A percentile compares a stretch with the other conserved stretches of the same genome.
phyloP scores from a whole-genome alignment of 2,888 invertebrate species.

The Clanis bilineata region DNA sequence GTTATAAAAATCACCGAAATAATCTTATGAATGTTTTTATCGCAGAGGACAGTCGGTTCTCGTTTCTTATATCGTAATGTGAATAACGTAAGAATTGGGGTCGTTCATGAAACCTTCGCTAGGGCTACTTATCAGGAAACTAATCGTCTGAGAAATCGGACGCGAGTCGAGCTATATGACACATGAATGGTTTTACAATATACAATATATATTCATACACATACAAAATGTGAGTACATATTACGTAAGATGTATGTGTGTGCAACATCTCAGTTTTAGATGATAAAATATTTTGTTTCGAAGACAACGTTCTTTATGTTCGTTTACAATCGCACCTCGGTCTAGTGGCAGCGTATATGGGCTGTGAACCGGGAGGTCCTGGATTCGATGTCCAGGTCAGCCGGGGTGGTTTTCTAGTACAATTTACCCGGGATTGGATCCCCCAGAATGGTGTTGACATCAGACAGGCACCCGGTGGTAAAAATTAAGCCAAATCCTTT shows the following conservation, averaged over 20 bases:
- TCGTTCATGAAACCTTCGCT: background rate
- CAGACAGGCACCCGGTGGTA: no score
- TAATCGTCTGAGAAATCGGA: slow-evolving; percentile 48
- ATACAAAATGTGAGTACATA: no score
- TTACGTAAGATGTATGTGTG: no score
- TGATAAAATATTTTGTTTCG: background rate
- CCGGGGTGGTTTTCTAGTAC: no score
- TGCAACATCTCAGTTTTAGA: background rate
- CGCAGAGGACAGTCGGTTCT: background rate
- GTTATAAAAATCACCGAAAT: background rate
- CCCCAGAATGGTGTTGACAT: no score
- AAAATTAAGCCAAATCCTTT: no score
- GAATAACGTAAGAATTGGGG: background rate
- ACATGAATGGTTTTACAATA: no score
- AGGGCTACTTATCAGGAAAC: slow-evolving; percentile 46
- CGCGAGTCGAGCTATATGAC: background rate
- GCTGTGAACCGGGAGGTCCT: no score
- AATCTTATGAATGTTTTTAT: background rate
- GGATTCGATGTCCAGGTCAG: no score
- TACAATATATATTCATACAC: background rate
- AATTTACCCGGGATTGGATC: no score
- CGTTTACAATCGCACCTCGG: no score
- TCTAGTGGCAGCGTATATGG: no score
- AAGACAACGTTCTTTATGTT: background rate
- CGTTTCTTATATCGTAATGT: background rate